Evolutionary conservation across 2,797 vertebrate species (phyloP), one percentile per base, ranked within the genome.

Genomic region (Eremophila alpestris): DNA sequence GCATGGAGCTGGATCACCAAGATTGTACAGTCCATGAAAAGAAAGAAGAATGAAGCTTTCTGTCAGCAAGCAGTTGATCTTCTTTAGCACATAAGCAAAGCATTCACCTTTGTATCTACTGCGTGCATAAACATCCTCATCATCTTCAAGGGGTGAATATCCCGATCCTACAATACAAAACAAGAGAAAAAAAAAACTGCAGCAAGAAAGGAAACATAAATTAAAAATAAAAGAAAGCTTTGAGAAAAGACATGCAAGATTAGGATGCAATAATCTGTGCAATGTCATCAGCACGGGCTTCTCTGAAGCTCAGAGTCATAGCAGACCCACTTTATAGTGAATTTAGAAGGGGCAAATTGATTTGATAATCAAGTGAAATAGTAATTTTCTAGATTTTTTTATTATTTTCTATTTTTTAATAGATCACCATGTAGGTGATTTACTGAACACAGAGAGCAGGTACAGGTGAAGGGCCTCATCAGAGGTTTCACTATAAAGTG

Each of bases 161-260:
- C 99, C 99, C 87, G 99, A 99, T 96, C 99, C 99, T 99, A 98
- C 95, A 98, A 98, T n/a, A 97, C 77, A 98, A 98, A 96, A 97
- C 59, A 97, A 82, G 60, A 91, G 96, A 98, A 94, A 97, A 97
- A 97, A 98, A 97, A 97, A 98, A 98, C 89, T 97, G 90, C 96
- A 97, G 97, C 91, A 94, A 97, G 97, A 94, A 97, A 97, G 90
- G 91, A 96, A 97, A 96, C 79, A 83, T 13, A 80, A 95, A 90
- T 89, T 64, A 54, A 81, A 75, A 92, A 95, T 48, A 73, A 92
- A 96, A 97, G 62, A 58, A 95, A 94, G 94, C 76, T 96, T 91
- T 92, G 96, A 89, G 48, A 91, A 80, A 81, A 96, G 91, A 70
- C 97, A 96, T 97, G 97, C 97, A 96, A 92, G 89, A 97, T 96